Base-by-base conservation (phyloP, 2,113 vertebrate genomes). In the Coptodon rendalli region DNA sequence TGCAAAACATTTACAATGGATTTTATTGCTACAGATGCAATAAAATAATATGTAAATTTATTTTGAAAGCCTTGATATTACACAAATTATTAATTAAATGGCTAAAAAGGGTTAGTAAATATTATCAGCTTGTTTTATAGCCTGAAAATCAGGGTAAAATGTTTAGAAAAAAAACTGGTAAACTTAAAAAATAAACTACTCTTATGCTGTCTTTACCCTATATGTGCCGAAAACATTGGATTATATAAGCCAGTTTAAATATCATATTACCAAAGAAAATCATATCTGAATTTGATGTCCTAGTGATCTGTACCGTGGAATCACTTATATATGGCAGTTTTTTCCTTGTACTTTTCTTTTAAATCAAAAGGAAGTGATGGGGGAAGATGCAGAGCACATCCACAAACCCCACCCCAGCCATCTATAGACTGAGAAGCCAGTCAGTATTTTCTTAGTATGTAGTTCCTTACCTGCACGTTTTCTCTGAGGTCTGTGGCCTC, bases 401-500 rank as follows among this genome's bases (percentile, higher is more conserved):
- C 34, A 59, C 19, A 24, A 16, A 34, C 29, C 2, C 59, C 59
- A 5, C 12, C 24, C 31, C 36, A 38, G 14, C n/a, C 73, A 63
- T 80, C 83, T 27, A 61, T n/a, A 52, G 22, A 17, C 3, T 8
- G 29, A 48, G 22, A 16, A 50, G 5, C 57, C 5, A 57, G 12
- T 24, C 10, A 48, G 5, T 29, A 52, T 34, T 68, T 34, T 38
- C 3, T n/a, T n/a, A 59, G 10, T 6, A 36, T 82, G 13, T 38
- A 24, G 11, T 6, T 86, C 7, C 93, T 93, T 97, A 98, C 98
- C 97, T 98, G 98, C 13, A 98, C 97, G 3, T 98, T 98, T 95
- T 98, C 98, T 91, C 98, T 94, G 87, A 98, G 95, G 95, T 98
- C 98, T 0, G 98, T 98, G 87, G 98, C 98, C 93, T 98, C 98